phyloP scores from a whole-genome alignment of 2,888 invertebrate genomes.

The Tholera decimalis region DNA sequence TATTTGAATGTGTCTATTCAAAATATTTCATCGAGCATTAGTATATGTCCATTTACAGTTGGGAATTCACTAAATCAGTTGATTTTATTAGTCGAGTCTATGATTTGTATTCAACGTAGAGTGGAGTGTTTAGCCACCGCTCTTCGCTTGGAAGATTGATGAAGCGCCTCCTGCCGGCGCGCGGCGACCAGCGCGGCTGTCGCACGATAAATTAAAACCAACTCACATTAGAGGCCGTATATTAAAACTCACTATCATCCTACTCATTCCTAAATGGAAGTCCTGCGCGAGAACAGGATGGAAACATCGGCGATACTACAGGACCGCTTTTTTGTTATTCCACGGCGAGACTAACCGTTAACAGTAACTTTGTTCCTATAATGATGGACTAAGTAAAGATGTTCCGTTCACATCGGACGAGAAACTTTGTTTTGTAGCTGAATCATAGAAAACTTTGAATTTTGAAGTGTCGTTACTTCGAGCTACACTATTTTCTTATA shows the following conservation, averaged over 20 bases:
- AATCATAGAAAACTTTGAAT: conserved; percentile 62
- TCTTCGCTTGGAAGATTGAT: conserved; percentile 85
- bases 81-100: conserved; percentile 67
- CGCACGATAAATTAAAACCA: conserved; percentile 89
- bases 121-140: conserved; percentile 74
- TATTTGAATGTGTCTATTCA: conserved; percentile 49
- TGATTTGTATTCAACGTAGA: conserved; percentile 76
- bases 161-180: conserved; percentile 79
- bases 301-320: conserved; percentile 77
- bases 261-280: conserved; percentile 75
- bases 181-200: conserved; percentile 85
- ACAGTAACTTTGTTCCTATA: conserved; percentile 84
- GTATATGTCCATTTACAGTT: conserved; percentile 45
- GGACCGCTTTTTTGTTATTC: conserved; percentile 88
- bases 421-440: conserved; percentile 64
- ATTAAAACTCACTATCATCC: conserved; percentile 83
- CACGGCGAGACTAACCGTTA: conserved; percentile 85
- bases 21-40: conserved; percentile 41
- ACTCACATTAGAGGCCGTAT: conserved; percentile 85
- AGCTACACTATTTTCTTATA: conserved; percentile 35
- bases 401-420: conserved; percentile 68
- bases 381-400: conserved; percentile 79
- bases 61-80: conserved; percentile 50
- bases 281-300: conserved; percentile 81
- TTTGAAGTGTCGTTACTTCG: conserved; percentile 44